These are phyloP conservation scores for Coremacera marginata DNA, from an alignment of 2,888 invertebrate species.

Conservation along the genomic window DNA sequence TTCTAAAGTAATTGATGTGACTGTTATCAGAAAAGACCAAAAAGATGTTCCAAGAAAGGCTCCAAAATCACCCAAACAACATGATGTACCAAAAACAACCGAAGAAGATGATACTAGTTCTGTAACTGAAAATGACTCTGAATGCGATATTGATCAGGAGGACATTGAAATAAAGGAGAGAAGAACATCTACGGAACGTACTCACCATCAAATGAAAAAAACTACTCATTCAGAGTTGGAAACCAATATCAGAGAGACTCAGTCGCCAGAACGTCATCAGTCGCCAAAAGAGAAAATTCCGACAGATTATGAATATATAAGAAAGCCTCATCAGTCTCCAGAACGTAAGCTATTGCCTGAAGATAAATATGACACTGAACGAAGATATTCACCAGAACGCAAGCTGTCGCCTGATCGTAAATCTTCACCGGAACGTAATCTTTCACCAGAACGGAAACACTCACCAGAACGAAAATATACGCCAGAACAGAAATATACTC, in stretches of 20 bases:
- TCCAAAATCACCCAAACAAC: background rate
- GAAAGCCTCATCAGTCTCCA: background rate
- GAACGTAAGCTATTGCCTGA: background rate
- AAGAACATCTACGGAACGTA: background rate
- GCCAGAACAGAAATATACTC: background rate
- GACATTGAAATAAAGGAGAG: background rate
- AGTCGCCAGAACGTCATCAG: background rate
- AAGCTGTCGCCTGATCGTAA: slow-evolving; percentile 24
- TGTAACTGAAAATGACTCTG: background rate
- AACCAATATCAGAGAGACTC: background rate
- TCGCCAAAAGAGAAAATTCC: background rate
- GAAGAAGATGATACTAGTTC: slow-evolving; percentile 3
- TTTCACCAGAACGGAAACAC: slow-evolving; percentile 29
- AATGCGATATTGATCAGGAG: background rate
- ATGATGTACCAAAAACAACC: background rate
- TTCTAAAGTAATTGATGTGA: background rate
- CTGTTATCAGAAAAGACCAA: background rate
- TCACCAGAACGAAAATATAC: background rate
- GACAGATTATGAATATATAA: background rate
- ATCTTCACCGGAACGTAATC: slow-evolving; percentile 40
- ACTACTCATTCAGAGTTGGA: background rate
- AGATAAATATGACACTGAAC: background rate
- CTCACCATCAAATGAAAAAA: background rate
- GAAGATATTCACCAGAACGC: background rate
- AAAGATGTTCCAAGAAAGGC: background rate